Percentiles rank a stretch among this genome's conserved stretches.
These are phyloP conservation scores for Coenonympha arcania DNA, from an alignment of 2,888 invertebrate species.

Conservation along the genomic window DNA sequence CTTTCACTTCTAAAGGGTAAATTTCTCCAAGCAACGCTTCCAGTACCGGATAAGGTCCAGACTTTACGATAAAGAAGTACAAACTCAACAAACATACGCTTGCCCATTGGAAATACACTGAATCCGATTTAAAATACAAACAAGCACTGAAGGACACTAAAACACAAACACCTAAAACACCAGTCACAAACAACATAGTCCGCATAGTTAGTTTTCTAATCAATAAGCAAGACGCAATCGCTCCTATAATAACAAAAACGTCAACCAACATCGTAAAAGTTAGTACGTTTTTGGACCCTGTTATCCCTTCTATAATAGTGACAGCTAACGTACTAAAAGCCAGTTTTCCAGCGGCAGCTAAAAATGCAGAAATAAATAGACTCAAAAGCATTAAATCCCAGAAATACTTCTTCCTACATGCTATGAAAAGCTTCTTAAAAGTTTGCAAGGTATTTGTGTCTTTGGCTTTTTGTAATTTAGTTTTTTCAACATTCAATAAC, in stretches of 20 bases:
- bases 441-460: background rate
- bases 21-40: constrained; percentile 5
- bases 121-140: background rate
- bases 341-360: background rate
- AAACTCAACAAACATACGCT: background rate
- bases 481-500: constrained; percentile 26
- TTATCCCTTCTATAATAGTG: background rate
- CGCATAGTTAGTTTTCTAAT: background rate
- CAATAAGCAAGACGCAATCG: background rate
- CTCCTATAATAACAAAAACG: background rate
- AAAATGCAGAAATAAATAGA: background rate
- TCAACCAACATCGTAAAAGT: constrained; percentile 1
- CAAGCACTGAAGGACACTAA: background rate
- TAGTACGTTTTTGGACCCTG: background rate
- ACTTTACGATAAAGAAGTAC: constrained; percentile 1
- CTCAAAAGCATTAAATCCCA: constrained; percentile 8
- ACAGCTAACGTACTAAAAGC: background rate
- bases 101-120: constrained; percentile 1
- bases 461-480: constrained; percentile 11
- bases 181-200: background rate
- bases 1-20: constrained; percentile 7
- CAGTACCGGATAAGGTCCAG: background rate
- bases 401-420: constrained; percentile 19
- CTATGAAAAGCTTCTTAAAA: constrained; percentile 15
- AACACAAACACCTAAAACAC: background rate